These are phyloP conservation scores for Autographa gamma DNA, from an alignment of 2,888 invertebrate genomes.

Conservation along the genomic window DNA sequence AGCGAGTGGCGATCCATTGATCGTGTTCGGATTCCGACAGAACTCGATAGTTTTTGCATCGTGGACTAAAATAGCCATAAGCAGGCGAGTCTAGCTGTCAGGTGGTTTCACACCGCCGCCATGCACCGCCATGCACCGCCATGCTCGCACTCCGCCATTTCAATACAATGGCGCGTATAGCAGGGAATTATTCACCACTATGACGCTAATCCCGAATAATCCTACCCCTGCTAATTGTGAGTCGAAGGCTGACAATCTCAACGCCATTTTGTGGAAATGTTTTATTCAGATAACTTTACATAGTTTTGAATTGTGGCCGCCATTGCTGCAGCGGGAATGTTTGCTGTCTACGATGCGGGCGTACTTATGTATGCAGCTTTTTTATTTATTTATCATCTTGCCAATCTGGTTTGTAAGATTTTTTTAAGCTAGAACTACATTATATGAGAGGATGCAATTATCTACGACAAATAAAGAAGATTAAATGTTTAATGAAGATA, in stretches of 20 bases:
- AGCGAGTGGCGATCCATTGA: not conserved
- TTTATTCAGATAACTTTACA: constrained; percentile 57
- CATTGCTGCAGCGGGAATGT: constrained; percentile 3
- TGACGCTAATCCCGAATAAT: constrained; percentile 51
- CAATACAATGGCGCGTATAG: constrained; percentile 56
- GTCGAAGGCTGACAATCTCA: constrained; percentile 24
- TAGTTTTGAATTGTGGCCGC: constrained; percentile 39
- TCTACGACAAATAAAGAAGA: no score
- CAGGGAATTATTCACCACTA: constrained; percentile 54
- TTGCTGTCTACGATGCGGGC: constrained; percentile 9
- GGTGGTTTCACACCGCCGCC: constrained; percentile 26
- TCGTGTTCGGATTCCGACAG: not conserved
- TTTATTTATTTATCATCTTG: not conserved
- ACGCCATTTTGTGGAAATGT: constrained; percentile 45
- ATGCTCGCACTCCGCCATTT: constrained; percentile 27
- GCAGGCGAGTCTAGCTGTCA: constrained; percentile 13
- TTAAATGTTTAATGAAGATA: no score
- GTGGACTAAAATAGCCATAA: constrained; percentile 29
- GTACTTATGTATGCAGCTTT: not conserved
- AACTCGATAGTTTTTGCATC: constrained; percentile 14
- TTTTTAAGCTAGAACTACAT: not conserved
- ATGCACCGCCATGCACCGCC: not conserved
- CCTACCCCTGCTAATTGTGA: constrained; percentile 50
- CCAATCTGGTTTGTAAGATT: not conserved
- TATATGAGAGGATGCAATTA: no score